Percentiles rank a stretch among this genome's conserved stretches.
These are phyloP conservation scores for Panagrolaimus sp. DNA, from an alignment of 1,140 invertebrate genomes.

Conservation along the genomic window DNA sequence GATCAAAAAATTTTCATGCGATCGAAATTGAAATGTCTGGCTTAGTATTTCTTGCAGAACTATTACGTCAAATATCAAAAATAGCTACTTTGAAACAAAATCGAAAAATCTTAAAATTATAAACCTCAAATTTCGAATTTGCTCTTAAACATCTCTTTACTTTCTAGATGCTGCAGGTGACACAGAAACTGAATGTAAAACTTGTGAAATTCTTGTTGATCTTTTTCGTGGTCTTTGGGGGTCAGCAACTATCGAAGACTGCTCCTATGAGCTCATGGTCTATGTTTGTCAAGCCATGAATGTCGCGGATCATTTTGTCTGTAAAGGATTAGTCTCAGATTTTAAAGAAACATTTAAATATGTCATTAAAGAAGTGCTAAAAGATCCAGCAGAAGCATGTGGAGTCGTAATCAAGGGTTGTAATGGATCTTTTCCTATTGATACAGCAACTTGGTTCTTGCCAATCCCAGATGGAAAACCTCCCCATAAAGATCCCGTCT, in stretches of 20 bases:
- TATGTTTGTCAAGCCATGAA: conserved; percentile 28
- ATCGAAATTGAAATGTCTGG: too few relatives aligned
- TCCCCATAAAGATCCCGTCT: conserved; percentile 24
- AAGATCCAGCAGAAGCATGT: conserved; percentile 40
- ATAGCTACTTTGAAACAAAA: too few relatives aligned
- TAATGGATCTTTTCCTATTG: conserved; percentile 26
- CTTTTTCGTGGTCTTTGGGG: background rate
- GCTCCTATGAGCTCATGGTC: background rate
- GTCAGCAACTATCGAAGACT: background rate
- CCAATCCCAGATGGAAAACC: conserved; percentile 44
- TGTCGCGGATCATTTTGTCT: conserved; percentile 35
- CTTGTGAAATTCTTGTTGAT: too few relatives aligned
- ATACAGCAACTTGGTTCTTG: conserved; percentile 39
- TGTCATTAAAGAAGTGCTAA: conserved; percentile 33
- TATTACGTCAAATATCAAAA: too few relatives aligned
- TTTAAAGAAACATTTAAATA: conserved; percentile 47
- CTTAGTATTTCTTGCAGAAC: too few relatives aligned
- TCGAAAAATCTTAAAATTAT: too few relatives aligned
- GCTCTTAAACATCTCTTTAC: too few relatives aligned
- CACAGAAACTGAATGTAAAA: too few relatives aligned
- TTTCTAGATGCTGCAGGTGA: too few relatives aligned
- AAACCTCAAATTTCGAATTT: too few relatives aligned
- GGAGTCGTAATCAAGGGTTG: conserved; percentile 41
- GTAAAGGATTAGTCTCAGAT: conserved; percentile 32
- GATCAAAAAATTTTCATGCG: too few relatives aligned